Evolutionary conservation across 2,888 invertebrate species (phyloP), one percentile per base, ranked within the genome.

Genomic region (Bedellia somnulentella): DNA sequence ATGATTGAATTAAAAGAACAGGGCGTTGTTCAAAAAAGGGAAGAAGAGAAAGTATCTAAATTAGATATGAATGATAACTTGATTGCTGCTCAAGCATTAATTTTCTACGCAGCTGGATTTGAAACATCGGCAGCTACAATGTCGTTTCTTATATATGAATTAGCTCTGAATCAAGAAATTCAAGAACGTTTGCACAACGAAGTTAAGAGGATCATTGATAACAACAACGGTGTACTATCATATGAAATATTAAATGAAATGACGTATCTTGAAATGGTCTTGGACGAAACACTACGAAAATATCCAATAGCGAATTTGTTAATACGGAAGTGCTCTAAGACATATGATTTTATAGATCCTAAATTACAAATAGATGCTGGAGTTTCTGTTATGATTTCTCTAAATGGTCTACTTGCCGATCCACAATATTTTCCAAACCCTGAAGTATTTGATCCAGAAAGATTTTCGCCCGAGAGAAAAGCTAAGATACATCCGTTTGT

Each of bases 71-170:
- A 52, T 15, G 52, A 56, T 16, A 30, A 43, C 2, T 30, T 57
- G 27, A 42, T 58, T 24, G 57, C 55, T 0, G 59, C 61, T 8
- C 60, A 61, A 31, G 52, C 49, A 2, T 64, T 68, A 26, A 48
- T 67, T 8, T 68, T 67, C 37, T 63, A 66, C 24, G 59, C 59
- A 2, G 77, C 75, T 1, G 77, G 76, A 1, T 77, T 73, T 27
- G 76, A 76, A 36, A 73, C 76, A 0, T 76, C 75, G 0, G 71
- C 77, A 0, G 62, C 67, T 0, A 59, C 68, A 1, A 61, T 68
- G 4, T 61, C 62, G 24, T 57, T 45, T 37, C 57, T 64, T 2
- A 40, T 67, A 24, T 60, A 66, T 33, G 54, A 67, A 40, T 46
- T 67, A 2, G 66, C 66, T 3, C 48, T 41, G 38, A 37, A 62